Base-by-base conservation (phyloP, 2,113 vertebrate species). In the Phoxinus phoxinus region DNA sequence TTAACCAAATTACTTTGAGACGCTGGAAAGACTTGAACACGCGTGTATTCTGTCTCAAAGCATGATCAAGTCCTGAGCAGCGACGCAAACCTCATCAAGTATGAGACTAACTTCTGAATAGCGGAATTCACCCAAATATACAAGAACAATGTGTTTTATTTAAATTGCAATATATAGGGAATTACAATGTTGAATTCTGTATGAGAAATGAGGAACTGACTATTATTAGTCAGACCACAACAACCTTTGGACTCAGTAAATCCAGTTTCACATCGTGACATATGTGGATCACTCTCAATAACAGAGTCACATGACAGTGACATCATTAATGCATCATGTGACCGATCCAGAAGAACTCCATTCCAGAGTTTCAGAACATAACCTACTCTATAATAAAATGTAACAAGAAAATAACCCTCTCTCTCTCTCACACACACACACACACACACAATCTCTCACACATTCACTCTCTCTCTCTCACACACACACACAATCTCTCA, bases 241-340 rank as follows among this genome's bases (percentile, higher is more conserved):
- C 2, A 51, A 21, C 25, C 15, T 76, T 21, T 53, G 8, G 8
- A 25, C 13, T 3, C 17, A 12, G 0, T 41, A 4, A 25, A 63
- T n/a, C 2, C 3, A 15, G 27, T 53, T 19, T 7, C 30, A 12
- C 12, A 32, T 3, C 61, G 78, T 27, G 77, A 75, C n/a, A 81
- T 65, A 46, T 41, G 15, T 51, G 25, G 59, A 13, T 44, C 12
- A 53, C 75, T 41, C 41, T 8, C 41, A 7, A 2, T 58, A 44
- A 44, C 32, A 6, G n/a, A 37, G 77, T 93, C 93, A 90, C 46
- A 69, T 90, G 92, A 93, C 88, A 3, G 12, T 89, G 89, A 88
- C 61, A 71, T 92, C 63, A 89, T 23, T 4, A 0, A 46, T 75
- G 35, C 3, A 0, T 21, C 83, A 23, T 13, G 23, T 37, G 30